phyloP scores from a whole-genome alignment of 2,113 vertebrate genomes.

The Ophiodon elongatus region DNA sequence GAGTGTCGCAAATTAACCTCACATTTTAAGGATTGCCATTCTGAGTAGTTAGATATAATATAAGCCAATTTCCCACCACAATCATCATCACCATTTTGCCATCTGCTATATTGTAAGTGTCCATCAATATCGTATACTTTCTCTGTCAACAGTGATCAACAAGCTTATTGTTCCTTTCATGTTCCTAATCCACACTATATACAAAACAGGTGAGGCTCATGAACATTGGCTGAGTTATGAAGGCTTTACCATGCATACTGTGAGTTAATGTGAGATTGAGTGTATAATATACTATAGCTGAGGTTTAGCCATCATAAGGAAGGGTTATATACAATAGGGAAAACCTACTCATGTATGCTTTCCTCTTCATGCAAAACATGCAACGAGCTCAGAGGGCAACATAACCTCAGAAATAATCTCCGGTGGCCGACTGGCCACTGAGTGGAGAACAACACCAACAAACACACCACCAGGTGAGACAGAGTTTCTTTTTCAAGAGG shows the following conservation, averaged over 20 bases:
- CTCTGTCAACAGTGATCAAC: background rate
- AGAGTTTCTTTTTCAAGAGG: background rate
- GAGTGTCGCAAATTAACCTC: background rate
- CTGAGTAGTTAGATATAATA: background rate
- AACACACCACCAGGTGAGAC: background rate
- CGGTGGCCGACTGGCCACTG: background rate
- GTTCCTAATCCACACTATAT: background rate
- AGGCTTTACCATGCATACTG: slow-evolving; percentile 29
- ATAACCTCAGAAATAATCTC: background rate
- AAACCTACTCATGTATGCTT: background rate
- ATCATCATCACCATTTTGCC: background rate
- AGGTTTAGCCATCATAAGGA: background rate
- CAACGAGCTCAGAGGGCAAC: background rate
- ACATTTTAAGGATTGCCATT: background rate
- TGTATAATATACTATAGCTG: background rate
- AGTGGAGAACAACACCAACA: background rate
- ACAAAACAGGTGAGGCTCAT: background rate
- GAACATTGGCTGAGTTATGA: background rate
- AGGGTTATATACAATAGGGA: slow-evolving; percentile 3
- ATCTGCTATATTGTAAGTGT: background rate
- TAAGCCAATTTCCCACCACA: background rate
- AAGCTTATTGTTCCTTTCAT: slow-evolving; percentile 16
- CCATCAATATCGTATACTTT: slow-evolving; percentile 14
- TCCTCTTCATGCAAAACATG: background rate
- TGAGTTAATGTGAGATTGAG: background rate